These are phyloP conservation scores for cattle (Bos taurus) DNA, from an alignment of 2,113 vertebrate species.

Conservation along the genomic window ARS-UCD2.0 NC_037342.1:47558001-47558500, in stretches of 20 bases:
- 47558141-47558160: fast-evolving
- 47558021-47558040: neutral
- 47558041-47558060: neutral
- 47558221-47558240: neutral
- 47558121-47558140: neutral
- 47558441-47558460: neutral
- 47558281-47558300: neutral
- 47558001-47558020: neutral
- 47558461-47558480: no score
- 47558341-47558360: neutral
- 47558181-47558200: neutral
- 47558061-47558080: neutral
- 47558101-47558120: neutral
- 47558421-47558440: neutral
- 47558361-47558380: neutral
- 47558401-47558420: neutral
- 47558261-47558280: neutral
- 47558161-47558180: neutral
- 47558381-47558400: neutral
- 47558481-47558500: no score
- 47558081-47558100: neutral
- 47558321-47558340: neutral
- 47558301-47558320: neutral
- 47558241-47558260: neutral
- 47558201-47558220: neutral